These are phyloP conservation scores for Nephrotoma appendiculata DNA, from an alignment of 2,888 invertebrate species.

Conservation along the genomic window DNA sequence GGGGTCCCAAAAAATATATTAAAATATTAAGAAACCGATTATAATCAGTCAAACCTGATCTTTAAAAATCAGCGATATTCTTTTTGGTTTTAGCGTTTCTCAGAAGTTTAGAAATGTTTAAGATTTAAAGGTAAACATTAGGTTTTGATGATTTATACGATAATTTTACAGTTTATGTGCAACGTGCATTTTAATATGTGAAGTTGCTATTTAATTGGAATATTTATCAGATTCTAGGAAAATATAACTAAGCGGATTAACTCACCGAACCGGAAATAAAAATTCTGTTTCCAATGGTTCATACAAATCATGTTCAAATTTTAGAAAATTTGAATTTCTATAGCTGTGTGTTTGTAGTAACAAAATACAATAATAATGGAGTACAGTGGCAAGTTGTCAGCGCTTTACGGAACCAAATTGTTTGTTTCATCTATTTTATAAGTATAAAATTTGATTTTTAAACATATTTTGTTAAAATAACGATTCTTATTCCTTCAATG, in stretches of 20 bases:
- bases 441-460: no score
- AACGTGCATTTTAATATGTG: not conserved
- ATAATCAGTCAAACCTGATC: not conserved
- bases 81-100: not conserved
- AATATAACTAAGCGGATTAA: not conserved
- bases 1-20: not conserved
- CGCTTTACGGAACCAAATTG: no score
- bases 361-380: no score
- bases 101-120: not conserved
- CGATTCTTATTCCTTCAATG: no score
- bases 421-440: no score
- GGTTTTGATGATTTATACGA: not conserved
- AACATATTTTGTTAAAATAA: no score
- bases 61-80: not conserved
- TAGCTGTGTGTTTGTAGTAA: no score
- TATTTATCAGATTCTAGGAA: not conserved
- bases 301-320: no score
- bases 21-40: not conserved
- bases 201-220: not conserved
- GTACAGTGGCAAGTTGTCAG: no score
- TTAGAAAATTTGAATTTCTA: no score
- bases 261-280: not conserved
- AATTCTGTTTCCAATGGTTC: no score
- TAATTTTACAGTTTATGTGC: not conserved
- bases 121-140: not conserved